Percentiles rank a stretch among this genome's conserved stretches.
Evolutionary conservation across 1,140 invertebrate genomes (phyloP).

Genomic region (Halesus radiatus): DNA sequence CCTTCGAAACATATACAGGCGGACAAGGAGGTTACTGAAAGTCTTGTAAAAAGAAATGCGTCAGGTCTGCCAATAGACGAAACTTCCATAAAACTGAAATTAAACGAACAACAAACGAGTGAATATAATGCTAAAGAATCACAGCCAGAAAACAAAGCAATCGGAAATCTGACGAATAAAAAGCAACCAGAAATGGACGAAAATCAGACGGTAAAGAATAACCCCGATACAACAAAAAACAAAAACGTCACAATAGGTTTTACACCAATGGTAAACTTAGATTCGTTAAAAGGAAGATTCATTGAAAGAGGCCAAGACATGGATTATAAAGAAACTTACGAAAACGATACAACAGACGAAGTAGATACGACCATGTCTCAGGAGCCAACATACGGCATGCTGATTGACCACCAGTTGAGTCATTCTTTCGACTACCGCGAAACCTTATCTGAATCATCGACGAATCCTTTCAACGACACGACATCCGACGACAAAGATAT

Average conservation of each 20-base stretch:
- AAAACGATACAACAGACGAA: conserved; percentile 9
- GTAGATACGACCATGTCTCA: background rate
- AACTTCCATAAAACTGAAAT: background rate
- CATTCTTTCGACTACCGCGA: background rate
- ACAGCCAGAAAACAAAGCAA: background rate
- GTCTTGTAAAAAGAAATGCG: background rate
- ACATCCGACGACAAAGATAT: background rate
- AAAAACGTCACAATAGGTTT: conserved; percentile 11
- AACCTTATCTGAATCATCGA: background rate
- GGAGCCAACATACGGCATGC: background rate
- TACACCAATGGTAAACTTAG: conserved; percentile 20
- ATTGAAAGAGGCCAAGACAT: conserved; percentile 10
- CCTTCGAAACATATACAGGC: background rate
- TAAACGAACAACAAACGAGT: background rate
- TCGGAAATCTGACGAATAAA: background rate
- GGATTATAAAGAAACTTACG: conserved; percentile 16
- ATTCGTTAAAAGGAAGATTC: background rate
- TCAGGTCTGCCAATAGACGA: background rate
- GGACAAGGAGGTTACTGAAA: background rate
- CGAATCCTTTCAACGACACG: background rate
- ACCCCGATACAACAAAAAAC: background rate
- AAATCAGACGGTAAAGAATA: background rate
- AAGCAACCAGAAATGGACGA: background rate
- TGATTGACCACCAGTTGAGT: background rate
- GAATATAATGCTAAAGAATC: no score